These are phyloP conservation scores for Crenuchus spilurus DNA, from an alignment of 2,797 vertebrate genomes.

Conservation along the genomic window DNA sequence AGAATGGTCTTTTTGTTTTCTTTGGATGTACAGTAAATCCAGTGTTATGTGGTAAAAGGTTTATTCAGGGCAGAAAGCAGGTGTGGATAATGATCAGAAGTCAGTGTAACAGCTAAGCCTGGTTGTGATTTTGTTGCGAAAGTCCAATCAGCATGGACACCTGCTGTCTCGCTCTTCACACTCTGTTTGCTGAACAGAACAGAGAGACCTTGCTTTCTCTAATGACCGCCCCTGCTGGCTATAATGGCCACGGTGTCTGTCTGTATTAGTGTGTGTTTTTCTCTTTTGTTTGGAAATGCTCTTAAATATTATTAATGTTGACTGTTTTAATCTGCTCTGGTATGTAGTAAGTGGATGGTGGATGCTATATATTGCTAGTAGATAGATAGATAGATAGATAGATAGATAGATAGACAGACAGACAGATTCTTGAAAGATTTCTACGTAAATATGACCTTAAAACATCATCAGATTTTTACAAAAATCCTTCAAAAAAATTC, in stretches of 20 bases:
- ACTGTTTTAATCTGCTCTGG: background rate
- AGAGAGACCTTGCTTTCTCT: constrained; percentile 23
- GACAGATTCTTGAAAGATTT: no score
- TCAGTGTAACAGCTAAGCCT: constrained; percentile 36
- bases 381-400: no score
- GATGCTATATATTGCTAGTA: no score
- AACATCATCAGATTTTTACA: no score
- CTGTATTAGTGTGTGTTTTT: constrained; percentile 11
- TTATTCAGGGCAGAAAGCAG: constrained; percentile 7
- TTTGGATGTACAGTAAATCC: background rate
- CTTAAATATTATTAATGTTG: background rate
- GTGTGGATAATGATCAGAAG: constrained; percentile 35
- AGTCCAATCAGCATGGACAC: constrained; percentile 45
- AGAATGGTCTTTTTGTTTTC: background rate
- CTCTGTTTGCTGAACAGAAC: constrained; percentile 12
- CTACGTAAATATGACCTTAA: no score
- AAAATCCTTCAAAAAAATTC: no score
- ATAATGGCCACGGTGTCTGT: constrained; percentile 9
- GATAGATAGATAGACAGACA: no score
- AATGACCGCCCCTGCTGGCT: constrained; percentile 32
- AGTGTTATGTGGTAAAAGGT: constrained; percentile 6
- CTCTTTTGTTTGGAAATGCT: constrained; percentile 5
- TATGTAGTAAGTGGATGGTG: no score
- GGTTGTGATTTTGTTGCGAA: constrained; percentile 55
- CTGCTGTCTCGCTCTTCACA: constrained; percentile 10